These are phyloP conservation scores for Coregonus clupeaformis DNA, from an alignment of 2,113 vertebrate species.

Conservation along the genomic window DNA sequence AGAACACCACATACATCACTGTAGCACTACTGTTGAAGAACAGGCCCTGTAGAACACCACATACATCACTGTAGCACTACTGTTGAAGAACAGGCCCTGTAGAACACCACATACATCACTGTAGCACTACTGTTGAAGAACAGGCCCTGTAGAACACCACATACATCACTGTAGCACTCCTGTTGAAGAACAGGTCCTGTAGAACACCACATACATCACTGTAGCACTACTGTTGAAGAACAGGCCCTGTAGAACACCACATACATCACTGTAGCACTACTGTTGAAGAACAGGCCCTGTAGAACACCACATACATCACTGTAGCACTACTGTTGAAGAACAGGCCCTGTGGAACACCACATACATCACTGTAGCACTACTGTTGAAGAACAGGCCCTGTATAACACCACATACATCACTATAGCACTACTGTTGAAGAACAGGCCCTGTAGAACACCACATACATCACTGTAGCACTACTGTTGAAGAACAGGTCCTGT, in stretches of 20 bases:
- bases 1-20: constrained; percentile 78
- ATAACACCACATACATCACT: constrained; percentile 79
- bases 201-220: constrained; percentile 78
- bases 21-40: constrained; percentile 85
- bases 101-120: constrained; percentile 78
- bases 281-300: constrained; percentile 85
- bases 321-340: constrained; percentile 84
- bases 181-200: constrained; percentile 85
- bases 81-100: constrained; percentile 85
- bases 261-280: constrained; percentile 82
- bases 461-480: constrained; percentile 82
- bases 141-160: constrained; percentile 79
- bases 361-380: constrained; percentile 82
- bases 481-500: constrained; percentile 85
- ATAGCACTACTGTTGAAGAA: constrained; percentile 85
- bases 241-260: constrained; percentile 80
- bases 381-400: constrained; percentile 85
- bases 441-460: constrained; percentile 80
- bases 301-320: constrained; percentile 78
- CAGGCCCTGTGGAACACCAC: constrained; percentile 80
- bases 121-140: constrained; percentile 85
- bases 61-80: constrained; percentile 82
- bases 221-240: constrained; percentile 85
- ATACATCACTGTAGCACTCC: constrained; percentile 82
- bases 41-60: constrained; percentile 80